A percentile compares a stretch with the other conserved stretches of the same genome.
These are phyloP conservation scores for Therioaphis trifolii DNA, from an alignment of 2,888 invertebrate species.

Conservation along the genomic window DNA sequence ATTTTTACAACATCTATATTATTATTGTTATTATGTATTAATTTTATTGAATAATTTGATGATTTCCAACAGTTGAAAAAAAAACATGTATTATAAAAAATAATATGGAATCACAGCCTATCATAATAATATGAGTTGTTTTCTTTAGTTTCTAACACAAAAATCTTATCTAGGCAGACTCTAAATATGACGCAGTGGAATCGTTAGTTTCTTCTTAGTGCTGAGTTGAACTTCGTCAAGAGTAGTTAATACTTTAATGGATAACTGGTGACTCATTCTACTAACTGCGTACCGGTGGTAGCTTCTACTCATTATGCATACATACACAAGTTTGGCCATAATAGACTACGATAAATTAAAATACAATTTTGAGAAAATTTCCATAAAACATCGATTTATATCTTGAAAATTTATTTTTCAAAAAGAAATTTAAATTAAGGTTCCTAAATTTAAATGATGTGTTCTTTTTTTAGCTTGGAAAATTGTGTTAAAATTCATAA, in stretches of 20 bases:
- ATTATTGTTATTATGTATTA: too few species aligned
- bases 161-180: background rate
- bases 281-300: background rate
- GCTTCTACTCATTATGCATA: background rate
- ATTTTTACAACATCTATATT: too few species aligned
- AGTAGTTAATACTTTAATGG: conserved; percentile 39
- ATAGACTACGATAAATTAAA: background rate
- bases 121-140: conserved; percentile 9
- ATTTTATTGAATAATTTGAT: too few species aligned
- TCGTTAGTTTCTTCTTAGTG: conserved; percentile 18
- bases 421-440: too few species aligned
- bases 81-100: background rate
- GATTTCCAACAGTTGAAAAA: too few species aligned
- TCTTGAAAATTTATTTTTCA: too few species aligned
- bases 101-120: background rate
- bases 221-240: conserved; percentile 21
- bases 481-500: too few species aligned
- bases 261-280: conserved; percentile 32
- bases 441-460: too few species aligned
- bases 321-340: background rate
- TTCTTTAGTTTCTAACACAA: conserved; percentile 11
- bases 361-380: too few species aligned
- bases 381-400: too few species aligned
- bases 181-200: background rate
- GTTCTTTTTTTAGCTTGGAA: too few species aligned